Base-by-base conservation (phyloP, 2,113 vertebrate species). In the Dicerorhinus sumatrensis region DNA sequence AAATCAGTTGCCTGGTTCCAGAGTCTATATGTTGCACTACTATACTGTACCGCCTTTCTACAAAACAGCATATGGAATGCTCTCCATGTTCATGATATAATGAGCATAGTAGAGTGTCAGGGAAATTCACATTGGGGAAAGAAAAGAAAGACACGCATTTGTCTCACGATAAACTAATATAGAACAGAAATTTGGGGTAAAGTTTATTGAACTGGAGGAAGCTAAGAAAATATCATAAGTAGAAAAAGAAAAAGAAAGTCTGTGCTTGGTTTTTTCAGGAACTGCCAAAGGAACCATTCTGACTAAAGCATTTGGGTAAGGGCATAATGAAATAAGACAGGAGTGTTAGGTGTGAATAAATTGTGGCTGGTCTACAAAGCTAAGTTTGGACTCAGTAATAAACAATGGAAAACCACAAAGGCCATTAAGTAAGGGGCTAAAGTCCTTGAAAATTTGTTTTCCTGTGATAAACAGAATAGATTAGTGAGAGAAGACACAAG, bases 161-260 rank as follows among this genome's bases (percentile, higher is more conserved):
- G 29, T 46, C 27, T 54, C 42, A 56, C 62, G 0, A 84, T 83
- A 33, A 93, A 10, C n/a, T 27, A 88, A 20, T 56, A 14, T 21
- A 96, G 51, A 94, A 62, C 23, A 97, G 63, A 96, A 92, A 95
- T 93, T 33, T 48, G 29, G 42, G 25, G 1, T 94, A 75, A 96
- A 51, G 87, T 65, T 51, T 67, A 76, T 69, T 93, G 73, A 72
- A 70, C 16, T 36, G 31, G 54, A 85, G 73, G 72, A 65, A 83
- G 51, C 21, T 39, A 65, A 91, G 62, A 83, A 93, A 94, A 90
- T 18, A 76, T 6, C 6, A 84, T 76, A 33, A 4, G 8, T 8
- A 36, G n/a, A 36, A 81, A 14, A 75, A 63, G 31, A 27, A 60
- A 91, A 75, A 69, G 29, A 18, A 81, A 76, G 25, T 62, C 33